Evolutionary conservation across 1,140 invertebrate genomes (phyloP), one percentile per base, ranked within the genome.

Genomic region (Cotesia glomerata): DNA sequence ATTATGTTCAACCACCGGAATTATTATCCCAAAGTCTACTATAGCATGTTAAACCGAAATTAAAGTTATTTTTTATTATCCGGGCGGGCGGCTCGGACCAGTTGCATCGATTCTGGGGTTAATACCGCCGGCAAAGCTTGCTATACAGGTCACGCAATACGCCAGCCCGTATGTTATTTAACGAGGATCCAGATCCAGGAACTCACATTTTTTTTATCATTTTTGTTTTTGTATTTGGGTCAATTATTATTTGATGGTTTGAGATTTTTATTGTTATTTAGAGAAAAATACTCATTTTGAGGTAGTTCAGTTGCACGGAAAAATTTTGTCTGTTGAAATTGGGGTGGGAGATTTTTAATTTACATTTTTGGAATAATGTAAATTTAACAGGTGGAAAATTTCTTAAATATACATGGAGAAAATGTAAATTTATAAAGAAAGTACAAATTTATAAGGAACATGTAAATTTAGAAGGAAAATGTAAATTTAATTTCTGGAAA

Each of bases 121-220:
- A 14, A 59, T 13, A 71, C 49, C 54, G 14, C 13, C 54, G 8
- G n/a, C 34, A 14, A 35, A 54, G 18, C 59, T 56, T 9, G 35
- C 51, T 72, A 65, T 72, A 65, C 62, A 36, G 56, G 70, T 72
- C 62, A 72, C 70, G 63, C 62, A 32, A 65, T 36, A 62, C 14
- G 14, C 68, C 18, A 9, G 18, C n/a, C 13, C 11, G n/a, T 49
- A 13, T 45, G 39, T 45, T 45, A 45, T 45, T 45, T 45, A 45
- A 45, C 39, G 39, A 45, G 39, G 11, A 45, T 45, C 39, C 39
- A 7, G 11, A 45, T 45, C 39, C 39, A 7, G 11, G 39, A 45
- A 45, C 11, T 45, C 4, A 3, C 7, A 35, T 34, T 39, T 63
- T 32, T 34, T n/a, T 8, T n/a, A 13, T 18, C 5, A 14, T 39